Evolutionary conservation across 2,888 invertebrate genomes (phyloP).

Genomic region (Gymnocheta viridis): DNA sequence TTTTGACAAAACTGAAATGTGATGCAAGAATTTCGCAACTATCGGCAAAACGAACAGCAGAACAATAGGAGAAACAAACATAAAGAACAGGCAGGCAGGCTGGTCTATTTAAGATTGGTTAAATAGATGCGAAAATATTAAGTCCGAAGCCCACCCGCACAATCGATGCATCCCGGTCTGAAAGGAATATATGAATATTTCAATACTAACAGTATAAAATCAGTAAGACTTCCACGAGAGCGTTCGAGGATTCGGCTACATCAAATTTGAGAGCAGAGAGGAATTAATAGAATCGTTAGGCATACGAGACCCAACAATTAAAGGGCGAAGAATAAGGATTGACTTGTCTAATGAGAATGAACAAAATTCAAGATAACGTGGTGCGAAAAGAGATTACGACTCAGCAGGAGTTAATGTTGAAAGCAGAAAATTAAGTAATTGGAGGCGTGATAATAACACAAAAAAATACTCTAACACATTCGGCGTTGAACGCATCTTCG

Average conservation of each 20-base stretch:
- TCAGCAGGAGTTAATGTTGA: constrained; percentile 76
- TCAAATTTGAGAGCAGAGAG: constrained; percentile 93
- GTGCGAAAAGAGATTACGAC: constrained; percentile 78
- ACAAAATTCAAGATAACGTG: constrained; percentile 84
- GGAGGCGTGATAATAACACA: constrained; percentile 81
- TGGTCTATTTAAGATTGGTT: no score
- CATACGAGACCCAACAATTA: constrained; percentile 90
- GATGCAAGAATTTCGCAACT: no score
- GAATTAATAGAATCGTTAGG: constrained; percentile 92
- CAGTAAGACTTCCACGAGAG: constrained; percentile 90
- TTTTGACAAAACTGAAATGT: no score
- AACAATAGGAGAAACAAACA: no score
- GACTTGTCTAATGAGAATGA: constrained; percentile 90
- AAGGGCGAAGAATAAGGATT: constrained; percentile 89
- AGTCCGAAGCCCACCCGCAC: no score
- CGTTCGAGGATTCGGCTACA: constrained; percentile 94
- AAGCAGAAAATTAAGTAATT: constrained; percentile 81
- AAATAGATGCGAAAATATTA: no score
- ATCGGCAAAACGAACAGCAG: no score
- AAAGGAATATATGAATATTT: constrained; percentile 92
- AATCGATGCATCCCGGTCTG: no score
- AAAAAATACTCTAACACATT: constrained; percentile 70
- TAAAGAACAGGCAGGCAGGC: no score
- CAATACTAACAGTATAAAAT: constrained; percentile 79
- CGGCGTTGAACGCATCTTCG: constrained; percentile 74